Percentiles rank a stretch among this genome's conserved stretches.
phyloP scores from a whole-genome alignment of 2,113 vertebrate genomes.

The Pluvialis apricaria region DNA sequence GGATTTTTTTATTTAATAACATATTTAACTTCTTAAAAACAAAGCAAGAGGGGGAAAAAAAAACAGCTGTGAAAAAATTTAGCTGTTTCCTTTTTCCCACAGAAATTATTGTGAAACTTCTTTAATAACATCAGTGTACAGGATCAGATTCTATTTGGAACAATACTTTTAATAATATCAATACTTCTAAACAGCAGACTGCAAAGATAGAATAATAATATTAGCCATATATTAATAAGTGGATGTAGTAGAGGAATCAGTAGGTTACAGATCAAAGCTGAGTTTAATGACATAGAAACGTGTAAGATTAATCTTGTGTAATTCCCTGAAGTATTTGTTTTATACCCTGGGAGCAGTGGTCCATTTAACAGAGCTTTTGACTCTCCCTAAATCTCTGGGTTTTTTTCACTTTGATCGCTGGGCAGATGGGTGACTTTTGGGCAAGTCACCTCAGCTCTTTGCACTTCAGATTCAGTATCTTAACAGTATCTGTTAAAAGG shows the following conservation, averaged over 20 bases:
- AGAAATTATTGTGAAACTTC: background rate
- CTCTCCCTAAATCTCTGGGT: background rate
- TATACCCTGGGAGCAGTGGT: background rate
- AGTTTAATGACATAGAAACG: background rate
- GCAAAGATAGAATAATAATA: background rate
- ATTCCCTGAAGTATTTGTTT: background rate
- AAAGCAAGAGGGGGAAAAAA: accelerated
- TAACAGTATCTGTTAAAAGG: background rate
- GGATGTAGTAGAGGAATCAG: background rate
- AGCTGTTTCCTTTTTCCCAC: background rate
- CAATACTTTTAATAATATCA: background rate
- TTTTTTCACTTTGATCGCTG: background rate
- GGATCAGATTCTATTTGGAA: background rate
- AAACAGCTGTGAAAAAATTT: background rate
- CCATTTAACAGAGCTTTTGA: background rate
- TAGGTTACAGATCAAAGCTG: background rate
- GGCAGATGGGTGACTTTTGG: background rate
- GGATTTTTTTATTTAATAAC: background rate
- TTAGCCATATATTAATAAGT: background rate
- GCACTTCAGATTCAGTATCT: background rate
- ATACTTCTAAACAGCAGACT: background rate
- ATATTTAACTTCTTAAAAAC: background rate
- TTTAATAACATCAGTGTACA: background rate
- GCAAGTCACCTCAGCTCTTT: background rate
- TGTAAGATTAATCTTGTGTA: background rate